These are phyloP conservation scores for Polypterus bichir DNA, from an alignment of 2,113 vertebrate species.

Conservation along the genomic window DNA sequence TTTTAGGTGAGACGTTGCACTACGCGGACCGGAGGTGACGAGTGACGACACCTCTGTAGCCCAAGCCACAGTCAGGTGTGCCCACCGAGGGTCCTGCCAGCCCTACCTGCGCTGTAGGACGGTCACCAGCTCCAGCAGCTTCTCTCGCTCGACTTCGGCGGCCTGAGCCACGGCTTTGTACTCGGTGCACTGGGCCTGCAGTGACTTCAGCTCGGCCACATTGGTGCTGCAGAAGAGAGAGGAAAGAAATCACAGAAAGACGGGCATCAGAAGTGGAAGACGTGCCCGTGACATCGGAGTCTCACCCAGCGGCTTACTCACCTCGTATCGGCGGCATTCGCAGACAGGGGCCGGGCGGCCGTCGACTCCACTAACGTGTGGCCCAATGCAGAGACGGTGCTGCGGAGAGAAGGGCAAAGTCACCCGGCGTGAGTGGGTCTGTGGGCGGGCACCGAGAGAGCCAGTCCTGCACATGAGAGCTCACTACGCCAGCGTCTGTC, in stretches of 20 bases:
- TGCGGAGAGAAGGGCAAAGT: conserved; percentile 24
- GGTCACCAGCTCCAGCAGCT: conserved; percentile 51
- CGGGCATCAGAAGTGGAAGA: no score
- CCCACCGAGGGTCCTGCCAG: no score
- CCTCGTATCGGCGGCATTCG: no score
- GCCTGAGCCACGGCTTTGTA: conserved; percentile 50
- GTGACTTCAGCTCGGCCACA: conserved; percentile 24
- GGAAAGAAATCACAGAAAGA: not conserved
- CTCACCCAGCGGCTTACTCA: no score
- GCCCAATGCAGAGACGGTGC: conserved; percentile 54
- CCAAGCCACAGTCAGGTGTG: no score
- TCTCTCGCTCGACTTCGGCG: conserved; percentile 49
- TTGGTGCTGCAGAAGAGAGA: conserved; percentile 17
- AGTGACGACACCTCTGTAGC: no score
- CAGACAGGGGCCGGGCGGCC: conserved; percentile 25
- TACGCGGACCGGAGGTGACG: no score
- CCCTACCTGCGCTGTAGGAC: conserved; percentile 58
- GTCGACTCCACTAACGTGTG: conserved; percentile 56
- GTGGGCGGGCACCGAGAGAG: no score
- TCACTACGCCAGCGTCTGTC: no score
- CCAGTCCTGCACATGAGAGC: no score
- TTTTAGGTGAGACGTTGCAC: no score
- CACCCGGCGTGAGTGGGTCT: not conserved
- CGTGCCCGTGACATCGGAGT: no score
- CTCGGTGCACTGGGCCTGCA: conserved; percentile 43